phyloP scores from a whole-genome alignment of 2,113 vertebrate species.

The Promerops cafer region DNA sequence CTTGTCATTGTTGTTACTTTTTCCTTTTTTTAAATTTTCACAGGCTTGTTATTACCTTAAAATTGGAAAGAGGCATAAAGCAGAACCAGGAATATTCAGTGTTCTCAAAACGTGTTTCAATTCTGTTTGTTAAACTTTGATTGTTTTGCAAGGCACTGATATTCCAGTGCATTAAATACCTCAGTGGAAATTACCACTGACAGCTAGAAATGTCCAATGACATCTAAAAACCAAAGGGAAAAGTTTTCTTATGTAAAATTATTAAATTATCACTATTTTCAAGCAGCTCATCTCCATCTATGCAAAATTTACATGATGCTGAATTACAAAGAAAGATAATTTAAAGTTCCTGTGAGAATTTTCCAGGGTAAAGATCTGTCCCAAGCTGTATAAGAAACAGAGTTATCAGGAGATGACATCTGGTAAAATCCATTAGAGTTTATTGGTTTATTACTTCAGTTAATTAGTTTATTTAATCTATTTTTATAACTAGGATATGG shows the following conservation, averaged over 20 bases:
- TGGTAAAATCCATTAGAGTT: not conserved
- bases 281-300: not conserved
- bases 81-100: not conserved
- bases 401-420: not conserved
- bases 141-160: not conserved
- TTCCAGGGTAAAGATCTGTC: not conserved
- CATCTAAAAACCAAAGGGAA: not conserved
- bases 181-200: not conserved
- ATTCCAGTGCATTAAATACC: not conserved
- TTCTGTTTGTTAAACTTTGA: not conserved
- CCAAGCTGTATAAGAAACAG: not conserved
- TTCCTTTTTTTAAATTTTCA: not conserved
- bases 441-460: not conserved
- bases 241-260: not conserved
- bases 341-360: not conserved
- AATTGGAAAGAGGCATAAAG: not conserved
- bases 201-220: not conserved
- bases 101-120: not conserved
- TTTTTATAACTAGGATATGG: not conserved
- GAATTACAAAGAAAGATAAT: not conserved
- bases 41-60: not conserved
- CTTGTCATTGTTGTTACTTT: not conserved
- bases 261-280: not conserved
- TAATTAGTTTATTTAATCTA: not conserved
- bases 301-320: not conserved